Conservation (phyloP, 2,888 invertebrate species). For the Athalia circularis region DNA sequence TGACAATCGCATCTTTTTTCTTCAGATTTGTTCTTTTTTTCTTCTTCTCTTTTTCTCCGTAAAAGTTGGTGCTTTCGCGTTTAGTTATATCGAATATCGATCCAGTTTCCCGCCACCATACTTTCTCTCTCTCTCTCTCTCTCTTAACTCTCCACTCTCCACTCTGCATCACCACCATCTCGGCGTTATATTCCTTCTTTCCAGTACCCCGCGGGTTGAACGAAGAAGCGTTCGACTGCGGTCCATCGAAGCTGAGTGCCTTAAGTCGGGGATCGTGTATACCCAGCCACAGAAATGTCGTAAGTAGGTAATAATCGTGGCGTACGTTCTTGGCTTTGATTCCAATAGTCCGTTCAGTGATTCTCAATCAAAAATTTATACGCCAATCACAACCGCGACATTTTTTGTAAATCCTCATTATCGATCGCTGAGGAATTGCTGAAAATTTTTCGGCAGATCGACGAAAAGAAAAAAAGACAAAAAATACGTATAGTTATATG, state of each 20-base stretch:
- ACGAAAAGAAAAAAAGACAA: too few species aligned
- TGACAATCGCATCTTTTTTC: not conserved
- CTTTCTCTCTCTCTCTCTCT: not conserved
- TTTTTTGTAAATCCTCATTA: too few species aligned
- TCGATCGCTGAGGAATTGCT: not conserved
- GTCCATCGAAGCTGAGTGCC: slow-evolving; percentile 17
- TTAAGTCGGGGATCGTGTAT: slow-evolving; percentile 29
- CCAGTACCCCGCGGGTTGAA: slow-evolving; percentile 13
- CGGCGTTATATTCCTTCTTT: not conserved
- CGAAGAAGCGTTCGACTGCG: not conserved
- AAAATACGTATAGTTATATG: not conserved
- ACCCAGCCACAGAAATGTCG: slow-evolving; percentile 14
- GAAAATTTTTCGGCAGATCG: not conserved
- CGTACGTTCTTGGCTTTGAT: not conserved
- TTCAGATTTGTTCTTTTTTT: not conserved
- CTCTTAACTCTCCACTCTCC: too few species aligned
- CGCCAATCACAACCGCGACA: too few species aligned
- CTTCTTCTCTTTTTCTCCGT: not conserved
- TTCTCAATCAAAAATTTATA: slow-evolving; percentile 7
- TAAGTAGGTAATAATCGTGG: slow-evolving; percentile 35
- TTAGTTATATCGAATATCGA: slow-evolving; percentile 29
- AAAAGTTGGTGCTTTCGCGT: not conserved
- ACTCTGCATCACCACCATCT: too few species aligned
- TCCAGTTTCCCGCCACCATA: not conserved
- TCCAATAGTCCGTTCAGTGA: slow-evolving; percentile 11